Conservation (phyloP, 2,113 vertebrate species). For the Toxostoma redivivum region DNA sequence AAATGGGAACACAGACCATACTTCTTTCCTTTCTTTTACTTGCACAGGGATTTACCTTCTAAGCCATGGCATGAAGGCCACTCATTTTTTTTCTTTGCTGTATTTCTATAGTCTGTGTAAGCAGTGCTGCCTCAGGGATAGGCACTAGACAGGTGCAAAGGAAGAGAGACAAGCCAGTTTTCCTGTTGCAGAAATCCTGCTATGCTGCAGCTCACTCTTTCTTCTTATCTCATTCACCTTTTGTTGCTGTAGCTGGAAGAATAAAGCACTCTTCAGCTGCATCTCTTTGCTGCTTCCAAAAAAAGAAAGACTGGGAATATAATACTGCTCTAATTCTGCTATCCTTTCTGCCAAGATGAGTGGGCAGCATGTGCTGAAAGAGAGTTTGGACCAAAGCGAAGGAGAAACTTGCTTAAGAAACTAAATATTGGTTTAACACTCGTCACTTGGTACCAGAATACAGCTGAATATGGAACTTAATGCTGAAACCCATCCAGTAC, state of each 20-base stretch:
- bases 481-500: not conserved
- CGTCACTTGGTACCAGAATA: not conserved
- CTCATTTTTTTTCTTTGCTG: not conserved
- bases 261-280: not conserved
- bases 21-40: not conserved
- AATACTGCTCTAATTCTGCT: not conserved
- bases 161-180: not conserved
- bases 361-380: fast-evolving
- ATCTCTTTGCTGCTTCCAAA: not conserved
- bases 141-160: not conserved
- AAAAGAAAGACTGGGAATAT: not conserved
- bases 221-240: not conserved
- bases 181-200: not conserved
- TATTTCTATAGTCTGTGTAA: not conserved
- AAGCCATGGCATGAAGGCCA: not conserved
- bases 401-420: not conserved
- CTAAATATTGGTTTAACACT: not conserved
- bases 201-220: not conserved
- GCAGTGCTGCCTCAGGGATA: not conserved
- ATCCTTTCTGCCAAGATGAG: not conserved
- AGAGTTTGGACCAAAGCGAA: not conserved
- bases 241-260: not conserved
- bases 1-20: not conserved
- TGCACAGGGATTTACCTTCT: not conserved
- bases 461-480: not conserved